Base-by-base conservation (phyloP, 2,888 invertebrate genomes). In the Fragum fragum region DNA sequence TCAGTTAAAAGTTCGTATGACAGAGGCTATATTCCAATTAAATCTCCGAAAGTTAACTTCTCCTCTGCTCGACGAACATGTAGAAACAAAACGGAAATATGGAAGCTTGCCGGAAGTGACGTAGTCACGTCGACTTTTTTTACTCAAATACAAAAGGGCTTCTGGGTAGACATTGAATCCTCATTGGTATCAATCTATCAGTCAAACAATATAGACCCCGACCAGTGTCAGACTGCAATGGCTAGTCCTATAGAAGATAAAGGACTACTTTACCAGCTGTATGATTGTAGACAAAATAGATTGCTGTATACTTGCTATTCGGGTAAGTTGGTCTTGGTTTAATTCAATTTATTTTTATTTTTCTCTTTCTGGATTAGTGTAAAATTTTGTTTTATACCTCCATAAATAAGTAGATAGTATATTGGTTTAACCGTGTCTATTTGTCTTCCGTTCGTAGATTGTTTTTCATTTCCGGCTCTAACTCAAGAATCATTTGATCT, bases 21-120 rank as follows among this genome's bases (percentile, higher is more conserved):
- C 16, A 18, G 26, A 7, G 57, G 57, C 1, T 26, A 57, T 23
- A 57, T 57, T 57, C 57, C 57, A 26, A 1, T 57, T 1, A 18
- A 9, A 9, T 7, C 57, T 26, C 57, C 57, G 26, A 28, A 57
- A 28, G 7, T 57, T 26, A 28, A 18, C 1, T 1, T 57, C 7
- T 57, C 57, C 7, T 3, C 16, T 6, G 57, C 57, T 1, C 26
- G 57, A 26, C 57, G 14, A 0, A 0, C 26, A 9, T 57, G 57
- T 28, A 57, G 57, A 57, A 23, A 57, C 57, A 57, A 57, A 26
- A 26, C 57, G 1, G 57, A 57, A 23, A 14, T 14, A 28, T 57
- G 57, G 57, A 57, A 57, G 21, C 57, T 57, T 26, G 57, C 57
- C 26, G 57, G 57, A 57, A 57, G 57, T 57, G 57, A 26, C 28